These are phyloP conservation scores for Scarus forsteni DNA, from an alignment of 2,797 vertebrate genomes.

Conservation along the genomic window DNA sequence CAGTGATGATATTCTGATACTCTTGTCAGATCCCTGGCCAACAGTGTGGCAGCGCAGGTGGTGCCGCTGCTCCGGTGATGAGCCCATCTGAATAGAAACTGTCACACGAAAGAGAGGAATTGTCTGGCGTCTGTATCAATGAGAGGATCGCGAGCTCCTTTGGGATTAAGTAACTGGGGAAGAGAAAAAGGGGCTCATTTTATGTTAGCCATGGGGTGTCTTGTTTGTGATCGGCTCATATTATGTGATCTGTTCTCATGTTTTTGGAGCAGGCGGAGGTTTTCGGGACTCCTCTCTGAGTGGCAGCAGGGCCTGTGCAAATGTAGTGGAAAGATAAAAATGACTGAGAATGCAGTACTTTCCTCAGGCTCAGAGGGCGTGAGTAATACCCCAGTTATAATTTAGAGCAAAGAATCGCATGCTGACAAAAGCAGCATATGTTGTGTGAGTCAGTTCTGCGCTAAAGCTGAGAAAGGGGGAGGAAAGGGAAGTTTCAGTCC, in stretches of 20 bases:
- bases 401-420: slow-evolving; percentile 81
- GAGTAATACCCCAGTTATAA: slow-evolving; percentile 82
- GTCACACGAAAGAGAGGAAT: slow-evolving; percentile 51
- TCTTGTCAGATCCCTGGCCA: slow-evolving; percentile 75
- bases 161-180: slow-evolving; percentile 46
- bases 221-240: slow-evolving; percentile 33
- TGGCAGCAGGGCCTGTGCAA: slow-evolving; percentile 46
- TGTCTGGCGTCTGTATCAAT: slow-evolving; percentile 59
- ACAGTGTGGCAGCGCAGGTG: slow-evolving; percentile 67
- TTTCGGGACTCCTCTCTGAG: slow-evolving; percentile 32
- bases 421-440: slow-evolving; percentile 86
- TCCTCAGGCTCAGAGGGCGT: slow-evolving; percentile 71
- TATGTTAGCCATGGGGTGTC: background rate
- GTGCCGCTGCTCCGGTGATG: slow-evolving; percentile 52
- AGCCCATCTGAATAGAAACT: slow-evolving; percentile 56
- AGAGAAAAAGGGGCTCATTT: slow-evolving; percentile 3
- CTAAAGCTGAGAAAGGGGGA: slow-evolving; percentile 68
- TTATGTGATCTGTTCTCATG: slow-evolving; percentile 19
- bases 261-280: slow-evolving; percentile 37
- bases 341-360: slow-evolving; percentile 66
- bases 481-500: slow-evolving; percentile 49
- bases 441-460: slow-evolving; percentile 84
- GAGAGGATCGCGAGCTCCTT: slow-evolving; percentile 32
- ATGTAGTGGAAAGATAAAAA: slow-evolving; percentile 67
- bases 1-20: slow-evolving; percentile 63